These are phyloP conservation scores for Bungarus multicinctus DNA, from an alignment of 2,113 vertebrate species.

Conservation along the genomic window DNA sequence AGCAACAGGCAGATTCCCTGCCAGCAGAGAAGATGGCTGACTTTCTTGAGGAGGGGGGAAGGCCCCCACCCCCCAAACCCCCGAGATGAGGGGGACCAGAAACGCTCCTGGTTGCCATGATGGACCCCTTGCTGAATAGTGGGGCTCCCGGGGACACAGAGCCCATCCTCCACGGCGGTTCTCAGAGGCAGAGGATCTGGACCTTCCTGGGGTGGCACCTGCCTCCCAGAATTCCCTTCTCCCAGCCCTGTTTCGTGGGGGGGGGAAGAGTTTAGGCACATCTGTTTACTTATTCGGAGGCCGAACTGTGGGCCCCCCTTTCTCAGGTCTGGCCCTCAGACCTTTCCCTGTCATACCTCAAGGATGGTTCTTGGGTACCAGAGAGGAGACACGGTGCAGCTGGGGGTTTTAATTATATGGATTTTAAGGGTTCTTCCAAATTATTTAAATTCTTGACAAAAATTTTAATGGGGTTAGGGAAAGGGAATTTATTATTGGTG, in stretches of 20 bases:
- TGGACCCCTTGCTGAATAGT: not conserved
- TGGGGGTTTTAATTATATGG: too few relatives aligned
- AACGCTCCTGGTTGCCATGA: not conserved
- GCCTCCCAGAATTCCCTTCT: not conserved
- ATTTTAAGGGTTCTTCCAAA: too few relatives aligned
- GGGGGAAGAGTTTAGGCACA: too few relatives aligned
- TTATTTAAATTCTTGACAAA: too few relatives aligned
- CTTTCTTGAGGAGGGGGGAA: not conserved
- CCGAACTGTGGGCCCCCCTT: too few relatives aligned
- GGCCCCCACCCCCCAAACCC: not conserved
- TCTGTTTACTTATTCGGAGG: too few relatives aligned
- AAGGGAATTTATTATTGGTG: too few relatives aligned
- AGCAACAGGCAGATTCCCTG: conserved; percentile 77
- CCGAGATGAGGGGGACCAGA: not conserved
- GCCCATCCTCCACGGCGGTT: not conserved
- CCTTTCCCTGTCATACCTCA: too few relatives aligned
- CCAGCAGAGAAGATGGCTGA: not conserved
- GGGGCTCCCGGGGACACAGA: not conserved
- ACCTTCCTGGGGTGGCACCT: not conserved
- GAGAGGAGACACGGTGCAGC: too few relatives aligned
- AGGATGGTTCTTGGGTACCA: too few relatives aligned
- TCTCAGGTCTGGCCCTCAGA: too few relatives aligned
- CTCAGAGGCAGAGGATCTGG: not conserved
- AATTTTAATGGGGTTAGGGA: too few relatives aligned
- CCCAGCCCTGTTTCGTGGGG: not conserved